These are phyloP conservation scores for Gymnocephalus cernua DNA, from an alignment of 2,113 vertebrate species.

Conservation along the genomic window DNA sequence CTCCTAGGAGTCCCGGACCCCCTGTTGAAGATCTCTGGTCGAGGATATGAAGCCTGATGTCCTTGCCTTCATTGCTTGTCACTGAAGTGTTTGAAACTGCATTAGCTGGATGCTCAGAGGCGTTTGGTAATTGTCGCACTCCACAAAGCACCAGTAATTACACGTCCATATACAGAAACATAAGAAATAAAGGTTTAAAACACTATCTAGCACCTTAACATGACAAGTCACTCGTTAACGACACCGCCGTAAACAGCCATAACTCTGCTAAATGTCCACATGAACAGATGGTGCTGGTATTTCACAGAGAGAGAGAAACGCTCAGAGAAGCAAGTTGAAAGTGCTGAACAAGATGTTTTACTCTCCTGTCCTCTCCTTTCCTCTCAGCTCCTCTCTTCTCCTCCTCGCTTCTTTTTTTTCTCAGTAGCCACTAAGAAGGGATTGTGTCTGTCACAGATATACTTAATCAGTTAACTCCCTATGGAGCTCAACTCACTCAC, in stretches of 20 bases:
- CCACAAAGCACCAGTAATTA: not conserved
- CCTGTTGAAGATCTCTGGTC: not conserved
- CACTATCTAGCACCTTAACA: not conserved
- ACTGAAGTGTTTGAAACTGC: constrained; percentile 2
- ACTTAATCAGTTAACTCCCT: constrained; percentile 78
- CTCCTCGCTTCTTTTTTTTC: constrained; percentile 28
- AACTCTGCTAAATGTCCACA: constrained; percentile 3
- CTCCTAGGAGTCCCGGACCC: no score
- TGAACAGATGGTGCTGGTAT: constrained; percentile 38
- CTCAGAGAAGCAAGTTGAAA: constrained; percentile 46
- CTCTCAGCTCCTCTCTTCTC: constrained; percentile 28
- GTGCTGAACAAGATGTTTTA: constrained; percentile 70
- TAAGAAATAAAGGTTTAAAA: not conserved
- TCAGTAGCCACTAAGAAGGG: constrained; percentile 70
- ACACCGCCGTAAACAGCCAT: not conserved
- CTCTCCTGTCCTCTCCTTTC: constrained; percentile 31
- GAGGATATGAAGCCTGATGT: not conserved
- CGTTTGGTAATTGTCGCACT: not conserved
- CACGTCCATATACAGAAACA: not conserved
- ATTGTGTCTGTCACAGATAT: constrained; percentile 80
- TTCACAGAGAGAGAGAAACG: constrained; percentile 23
- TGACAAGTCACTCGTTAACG: not conserved
- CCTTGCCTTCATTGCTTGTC: not conserved
- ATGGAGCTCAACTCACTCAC: constrained; percentile 69
- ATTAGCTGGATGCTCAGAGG: not conserved